Evolutionary conservation across 2,888 invertebrate species (phyloP).

Genomic region (Ichneumoninae sp.): DNA sequence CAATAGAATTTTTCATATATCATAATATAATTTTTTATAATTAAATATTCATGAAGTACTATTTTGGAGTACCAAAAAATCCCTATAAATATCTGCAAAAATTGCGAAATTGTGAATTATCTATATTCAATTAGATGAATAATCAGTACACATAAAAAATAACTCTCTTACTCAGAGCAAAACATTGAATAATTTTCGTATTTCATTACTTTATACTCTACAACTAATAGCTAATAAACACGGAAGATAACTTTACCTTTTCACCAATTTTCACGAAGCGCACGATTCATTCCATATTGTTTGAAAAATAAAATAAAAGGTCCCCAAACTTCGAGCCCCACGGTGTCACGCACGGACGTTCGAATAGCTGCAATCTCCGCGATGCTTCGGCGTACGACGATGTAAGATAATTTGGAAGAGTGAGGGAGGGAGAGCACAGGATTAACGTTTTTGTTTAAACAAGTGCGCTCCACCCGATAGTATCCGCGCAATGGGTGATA

Average conservation of each 20-base stretch:
- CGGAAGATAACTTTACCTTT: conserved; percentile 28
- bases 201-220: not conserved
- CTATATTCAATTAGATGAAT: not conserved
- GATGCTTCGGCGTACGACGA: not conserved
- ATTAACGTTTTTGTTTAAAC: conserved; percentile 38
- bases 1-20: not conserved
- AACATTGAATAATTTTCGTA: not conserved
- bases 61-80: not conserved
- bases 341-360: not conserved
- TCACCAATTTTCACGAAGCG: not conserved
- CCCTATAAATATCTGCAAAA: not conserved
- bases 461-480: conserved; percentile 17
- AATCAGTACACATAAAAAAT: not conserved
- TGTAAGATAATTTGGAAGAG: not conserved
- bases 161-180: not conserved
- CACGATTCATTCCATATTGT: conserved; percentile 20
- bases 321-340: no score
- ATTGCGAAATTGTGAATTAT: not conserved
- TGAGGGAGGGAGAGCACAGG: not conserved
- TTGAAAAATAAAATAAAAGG: not conserved
- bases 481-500: not conserved
- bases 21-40: not conserved
- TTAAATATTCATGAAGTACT: not conserved
- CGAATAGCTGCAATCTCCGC: conserved; percentile 2
- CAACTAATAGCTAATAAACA: not conserved